A percentile compares a stretch with the other conserved stretches of the same genome.
Conservation (phyloP, 2,888 invertebrate species). For the Agrochola lychnidis region DNA sequence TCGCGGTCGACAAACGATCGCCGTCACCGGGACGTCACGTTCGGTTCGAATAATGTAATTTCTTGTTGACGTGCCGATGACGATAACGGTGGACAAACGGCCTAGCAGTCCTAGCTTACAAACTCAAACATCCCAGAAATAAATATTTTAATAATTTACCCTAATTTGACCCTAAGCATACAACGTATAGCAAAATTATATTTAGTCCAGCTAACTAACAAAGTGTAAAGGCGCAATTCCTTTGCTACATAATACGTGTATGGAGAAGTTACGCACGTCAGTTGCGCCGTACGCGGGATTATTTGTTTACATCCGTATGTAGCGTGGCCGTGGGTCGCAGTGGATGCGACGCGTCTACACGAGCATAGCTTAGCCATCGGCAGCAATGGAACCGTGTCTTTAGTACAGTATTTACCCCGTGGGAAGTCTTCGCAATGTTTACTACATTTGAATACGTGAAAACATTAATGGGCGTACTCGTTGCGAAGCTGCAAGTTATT, state of each 20-base stretch:
- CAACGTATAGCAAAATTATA: constrained; percentile 1
- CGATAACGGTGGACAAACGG: neutral
- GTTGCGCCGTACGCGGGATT: neutral
- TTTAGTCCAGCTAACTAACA: neutral
- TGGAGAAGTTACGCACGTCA: neutral
- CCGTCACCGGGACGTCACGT: neutral
- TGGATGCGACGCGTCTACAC: neutral
- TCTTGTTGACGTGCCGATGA: neutral
- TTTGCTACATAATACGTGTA: neutral
- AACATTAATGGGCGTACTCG: constrained; percentile 55
- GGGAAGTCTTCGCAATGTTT: constrained; percentile 47
- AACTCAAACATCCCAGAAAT: neutral
- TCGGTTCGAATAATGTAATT: neutral
- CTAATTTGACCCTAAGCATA: neutral
- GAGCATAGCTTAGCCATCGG: neutral
- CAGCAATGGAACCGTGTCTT: neutral
- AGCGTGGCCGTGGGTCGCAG: neutral
- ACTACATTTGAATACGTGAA: constrained; percentile 45
- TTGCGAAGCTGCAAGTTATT: constrained; percentile 57
- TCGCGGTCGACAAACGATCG: neutral
- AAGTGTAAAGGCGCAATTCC: constrained; percentile 9
- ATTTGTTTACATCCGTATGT: neutral
- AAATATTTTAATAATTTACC: neutral
- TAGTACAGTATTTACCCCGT: constrained; percentile 32
- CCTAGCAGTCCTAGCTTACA: neutral